Percentiles rank a stretch among this genome's conserved stretches.
These are phyloP conservation scores for Amphiprion percula DNA, from an alignment of 2,113 vertebrate genomes.

Conservation along the genomic window DNA sequence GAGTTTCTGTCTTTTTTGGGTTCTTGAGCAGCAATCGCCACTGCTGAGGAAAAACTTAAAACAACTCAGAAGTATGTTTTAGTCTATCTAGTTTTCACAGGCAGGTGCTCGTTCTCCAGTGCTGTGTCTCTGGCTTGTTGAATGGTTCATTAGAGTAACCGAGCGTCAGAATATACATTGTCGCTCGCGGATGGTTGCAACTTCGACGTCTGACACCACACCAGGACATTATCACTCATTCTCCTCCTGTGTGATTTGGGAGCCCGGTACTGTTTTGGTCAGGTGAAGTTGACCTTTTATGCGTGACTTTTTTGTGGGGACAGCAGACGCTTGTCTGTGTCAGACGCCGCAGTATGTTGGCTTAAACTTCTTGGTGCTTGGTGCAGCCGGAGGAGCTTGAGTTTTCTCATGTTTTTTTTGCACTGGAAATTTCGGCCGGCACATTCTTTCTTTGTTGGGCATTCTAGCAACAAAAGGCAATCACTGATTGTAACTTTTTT, in stretches of 20 bases:
- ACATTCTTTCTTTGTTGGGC: constrained; percentile 91
- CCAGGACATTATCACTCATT: constrained; percentile 98
- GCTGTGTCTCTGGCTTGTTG: neutral
- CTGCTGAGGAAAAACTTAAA: constrained; percentile 1
- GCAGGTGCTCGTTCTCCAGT: neutral
- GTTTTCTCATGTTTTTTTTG: constrained; percentile 88
- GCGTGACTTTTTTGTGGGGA: constrained; percentile 90
- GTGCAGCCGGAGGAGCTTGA: constrained; percentile 92
- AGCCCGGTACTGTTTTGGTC: constrained; percentile 87
- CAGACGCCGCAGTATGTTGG: constrained; percentile 93
- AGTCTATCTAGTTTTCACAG: constrained; percentile 17
- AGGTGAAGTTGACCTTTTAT: constrained; percentile 91
- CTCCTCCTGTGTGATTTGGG: constrained; percentile 90
- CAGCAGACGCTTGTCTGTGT: constrained; percentile 89
- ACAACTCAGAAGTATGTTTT: neutral
- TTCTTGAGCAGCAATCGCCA: neutral
- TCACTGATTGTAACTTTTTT: neutral
- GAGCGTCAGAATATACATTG: constrained; percentile 92
- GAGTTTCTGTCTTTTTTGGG: neutral
- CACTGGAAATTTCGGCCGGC: constrained; percentile 90
- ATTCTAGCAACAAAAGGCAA: constrained; percentile 75
- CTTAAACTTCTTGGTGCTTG: constrained; percentile 88
- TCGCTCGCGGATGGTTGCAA: constrained; percentile 90
- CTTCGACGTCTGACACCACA: constrained; percentile 90
- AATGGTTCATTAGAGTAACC: constrained; percentile 81